A percentile compares a stretch with the other conserved stretches of the same genome.
These are phyloP conservation scores for Microcebus murinus DNA, from an alignment of 2,113 vertebrate genomes.

Conservation along the genomic window DNA sequence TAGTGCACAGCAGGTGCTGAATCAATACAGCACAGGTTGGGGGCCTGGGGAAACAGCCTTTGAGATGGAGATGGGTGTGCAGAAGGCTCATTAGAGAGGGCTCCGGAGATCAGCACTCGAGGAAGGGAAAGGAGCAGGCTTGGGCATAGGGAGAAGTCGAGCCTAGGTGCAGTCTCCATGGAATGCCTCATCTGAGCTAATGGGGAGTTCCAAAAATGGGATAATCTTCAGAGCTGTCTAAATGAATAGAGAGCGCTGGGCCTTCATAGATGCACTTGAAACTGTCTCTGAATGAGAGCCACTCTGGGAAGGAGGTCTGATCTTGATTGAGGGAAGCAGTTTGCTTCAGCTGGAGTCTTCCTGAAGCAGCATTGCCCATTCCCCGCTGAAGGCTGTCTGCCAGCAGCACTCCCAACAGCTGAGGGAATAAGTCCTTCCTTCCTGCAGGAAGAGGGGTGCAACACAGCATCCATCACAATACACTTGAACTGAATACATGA, in stretches of 20 bases:
- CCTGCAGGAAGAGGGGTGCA: too few species aligned
- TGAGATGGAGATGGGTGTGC: neutral
- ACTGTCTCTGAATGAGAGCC: neutral
- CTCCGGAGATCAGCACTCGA: neutral
- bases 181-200: neutral
- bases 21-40: neutral
- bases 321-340: neutral
- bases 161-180: neutral
- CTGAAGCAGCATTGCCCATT: neutral
- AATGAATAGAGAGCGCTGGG: neutral
- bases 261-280: neutral
- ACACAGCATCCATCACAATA: neutral
- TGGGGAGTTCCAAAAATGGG: neutral
- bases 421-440: neutral
- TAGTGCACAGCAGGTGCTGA: neutral
- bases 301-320: neutral
- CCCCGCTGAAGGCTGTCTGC: neutral
- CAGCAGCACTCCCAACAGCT: neutral
- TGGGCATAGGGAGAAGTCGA: neutral
- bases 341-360: neutral
- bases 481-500: neutral
- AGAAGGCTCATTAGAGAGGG: neutral
- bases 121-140: neutral
- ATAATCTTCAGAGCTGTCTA: neutral
- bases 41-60: neutral